These are phyloP conservation scores for Pipistrellus pygmaeus DNA, from an alignment of 2,797 vertebrate species.

Conservation along the genomic window DNA sequence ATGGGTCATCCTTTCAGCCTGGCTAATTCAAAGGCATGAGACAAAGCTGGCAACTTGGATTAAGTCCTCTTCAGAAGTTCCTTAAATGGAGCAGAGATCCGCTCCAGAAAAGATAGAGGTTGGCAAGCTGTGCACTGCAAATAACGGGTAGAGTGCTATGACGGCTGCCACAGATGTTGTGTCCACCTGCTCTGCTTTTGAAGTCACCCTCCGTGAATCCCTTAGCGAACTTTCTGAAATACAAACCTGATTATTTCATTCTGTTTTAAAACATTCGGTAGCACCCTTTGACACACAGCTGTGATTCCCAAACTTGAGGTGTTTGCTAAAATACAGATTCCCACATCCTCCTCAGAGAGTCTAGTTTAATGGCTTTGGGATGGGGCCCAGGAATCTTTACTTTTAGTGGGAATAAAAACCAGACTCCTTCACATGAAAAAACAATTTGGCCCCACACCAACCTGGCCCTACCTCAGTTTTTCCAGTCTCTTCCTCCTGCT, in stretches of 20 bases:
- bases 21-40: neutral
- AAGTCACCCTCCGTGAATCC: neutral
- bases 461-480: neutral
- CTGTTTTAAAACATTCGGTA: constrained; percentile 15
- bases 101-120: neutral
- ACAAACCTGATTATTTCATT: neutral
- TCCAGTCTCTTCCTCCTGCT: neutral
- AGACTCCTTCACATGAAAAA: neutral
- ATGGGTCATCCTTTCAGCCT: neutral
- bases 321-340: constrained; percentile 62
- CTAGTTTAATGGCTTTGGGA: constrained; percentile 43
- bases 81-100: neutral
- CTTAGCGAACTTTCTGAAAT: constrained; percentile 5
- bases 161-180: neutral
- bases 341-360: constrained; percentile 8
- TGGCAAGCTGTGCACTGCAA: neutral
- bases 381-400: neutral
- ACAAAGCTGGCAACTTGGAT: neutral
- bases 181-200: neutral
- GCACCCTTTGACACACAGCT: neutral
- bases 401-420: constrained; percentile 21
- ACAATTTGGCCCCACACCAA: neutral
- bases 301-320: constrained; percentile 37
- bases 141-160: neutral
- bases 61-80: neutral